Base-by-base conservation (phyloP, 2,797 vertebrate genomes). In the Esox masquinongy region DNA sequence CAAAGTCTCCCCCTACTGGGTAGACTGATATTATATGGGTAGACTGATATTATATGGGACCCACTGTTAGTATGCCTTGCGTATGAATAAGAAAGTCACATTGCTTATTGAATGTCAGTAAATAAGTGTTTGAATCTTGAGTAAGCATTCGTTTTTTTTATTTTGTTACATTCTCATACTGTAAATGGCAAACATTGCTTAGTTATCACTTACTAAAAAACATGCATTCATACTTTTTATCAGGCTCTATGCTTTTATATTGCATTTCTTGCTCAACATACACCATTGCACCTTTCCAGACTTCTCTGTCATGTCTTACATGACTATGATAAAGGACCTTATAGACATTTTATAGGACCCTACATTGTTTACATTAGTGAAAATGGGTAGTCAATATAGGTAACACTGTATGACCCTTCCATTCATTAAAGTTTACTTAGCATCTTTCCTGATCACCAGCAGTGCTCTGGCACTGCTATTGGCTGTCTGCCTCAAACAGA, bases 1-100 rank as follows among this genome's bases (percentile, higher is more conserved):
- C 81, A 72, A 87, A 84, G 89, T 86, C 89, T 83, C 91, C 89
- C 88, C 84, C 92, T 93, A 74, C 77, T 82, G 92, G n/a, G n/a
- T n/a, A 31, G 63, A 66, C 11, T 2, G 63, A 66, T 34, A 34
- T 64, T 16, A 26, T 16, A 66, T 16, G 26, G 14, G 31, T n/a
- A n/a, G n/a, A n/a, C 11, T 2, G 63, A 66, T 34, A 34, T 64
- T 16, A 26, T 16, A 66, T 16, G 26, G 14, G 31, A 66, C 29
- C 17, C 63, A 31, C 8, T 66, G 9, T 34, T 7, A 34, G 16
- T 66, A 34, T 5, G 29, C 26, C 47, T 15, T 49, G n/a, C 12
- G 56, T 61, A 61, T 61, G 56, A 61, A 61, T 26, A 22, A 14
- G 12, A 24, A 3, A 61, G 22, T 61, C 14, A 66, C 2, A 34